Evolutionary conservation across 2,113 vertebrate species (phyloP).

Genomic region (Ramphastos sulfuratus): DNA sequence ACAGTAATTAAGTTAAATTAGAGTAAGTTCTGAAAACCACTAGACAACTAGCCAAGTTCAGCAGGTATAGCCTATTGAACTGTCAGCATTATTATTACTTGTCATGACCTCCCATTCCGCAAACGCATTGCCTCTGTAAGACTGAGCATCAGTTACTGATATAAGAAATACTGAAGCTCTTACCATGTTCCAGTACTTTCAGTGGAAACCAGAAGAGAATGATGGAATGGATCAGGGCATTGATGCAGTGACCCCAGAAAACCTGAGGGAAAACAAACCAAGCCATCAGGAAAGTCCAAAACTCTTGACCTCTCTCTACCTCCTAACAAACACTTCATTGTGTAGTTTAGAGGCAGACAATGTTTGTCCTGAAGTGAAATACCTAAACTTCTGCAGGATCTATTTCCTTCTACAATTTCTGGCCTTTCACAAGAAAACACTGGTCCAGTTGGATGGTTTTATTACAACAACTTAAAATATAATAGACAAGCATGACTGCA

Average conservation of each 20-base stretch:
- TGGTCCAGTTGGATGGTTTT: neutral
- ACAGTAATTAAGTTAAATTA: constrained; percentile 5
- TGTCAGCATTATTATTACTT: constrained; percentile 32
- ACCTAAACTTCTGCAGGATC: constrained; percentile 47
- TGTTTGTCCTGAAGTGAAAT: constrained; percentile 24
- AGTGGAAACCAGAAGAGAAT: constrained; percentile 99
- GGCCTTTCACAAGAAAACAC: neutral
- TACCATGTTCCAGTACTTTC: constrained; percentile 96
- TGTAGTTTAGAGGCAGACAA: neutral
- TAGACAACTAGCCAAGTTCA: neutral
- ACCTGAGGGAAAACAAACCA: constrained; percentile 85
- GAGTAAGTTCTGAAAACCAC: constrained; percentile 20
- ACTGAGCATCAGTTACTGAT: constrained; percentile 23
- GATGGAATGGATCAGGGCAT: constrained; percentile 98
- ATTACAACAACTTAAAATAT: neutral
- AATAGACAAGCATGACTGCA: neutral
- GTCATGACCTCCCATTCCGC: neutral
- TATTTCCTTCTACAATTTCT: constrained; percentile 45
- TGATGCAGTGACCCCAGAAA: constrained; percentile 99
- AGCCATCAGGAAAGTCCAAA: constrained; percentile 69
- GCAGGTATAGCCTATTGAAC: constrained; percentile 13
- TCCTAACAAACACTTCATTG: constrained; percentile 60
- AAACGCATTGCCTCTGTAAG: constrained; percentile 8
- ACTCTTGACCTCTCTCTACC: constrained; percentile 62
- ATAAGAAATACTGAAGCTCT: constrained; percentile 63